Evolutionary conservation across 2,113 vertebrate species (phyloP).

Genomic region (Cephalopterus ornatus): DNA sequence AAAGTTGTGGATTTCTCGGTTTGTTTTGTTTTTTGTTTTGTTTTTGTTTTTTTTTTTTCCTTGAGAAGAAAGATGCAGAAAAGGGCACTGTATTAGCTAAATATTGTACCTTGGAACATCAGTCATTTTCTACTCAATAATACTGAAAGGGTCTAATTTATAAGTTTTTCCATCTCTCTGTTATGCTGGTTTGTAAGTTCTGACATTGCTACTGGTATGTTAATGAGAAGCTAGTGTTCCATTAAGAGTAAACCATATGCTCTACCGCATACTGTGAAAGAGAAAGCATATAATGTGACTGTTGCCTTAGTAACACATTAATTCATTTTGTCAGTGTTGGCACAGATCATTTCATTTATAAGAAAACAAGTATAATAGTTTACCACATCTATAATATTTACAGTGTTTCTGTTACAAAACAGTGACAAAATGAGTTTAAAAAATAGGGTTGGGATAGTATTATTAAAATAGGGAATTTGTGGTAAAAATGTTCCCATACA

Average conservation of each 20-base stretch:
- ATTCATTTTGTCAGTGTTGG: constrained; percentile 90
- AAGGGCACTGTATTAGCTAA: constrained; percentile 77
- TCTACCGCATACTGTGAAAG: constrained; percentile 85
- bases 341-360: constrained; percentile 88
- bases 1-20: neutral
- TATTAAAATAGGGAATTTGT: constrained; percentile 78
- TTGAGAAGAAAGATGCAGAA: constrained; percentile 71
- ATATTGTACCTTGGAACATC: constrained; percentile 80
- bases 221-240: constrained; percentile 87
- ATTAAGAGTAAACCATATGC: constrained; percentile 89
- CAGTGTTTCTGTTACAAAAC: constrained; percentile 92
- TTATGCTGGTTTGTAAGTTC: constrained; percentile 83
- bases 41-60: neutral
- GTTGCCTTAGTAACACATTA: constrained; percentile 96
- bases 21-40: neutral
- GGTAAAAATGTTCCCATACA: constrained; percentile 68
- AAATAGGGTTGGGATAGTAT: constrained; percentile 81
- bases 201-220: constrained; percentile 87
- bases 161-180: constrained; percentile 80
- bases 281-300: constrained; percentile 91
- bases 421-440: constrained; percentile 87
- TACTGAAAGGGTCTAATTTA: constrained; percentile 81
- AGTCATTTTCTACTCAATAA: constrained; percentile 81
- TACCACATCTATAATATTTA: constrained; percentile 92
- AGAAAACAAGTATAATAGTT: constrained; percentile 92